These are phyloP conservation scores for Sparus aurata DNA, from an alignment of 2,797 vertebrate species.

Conservation along the genomic window DNA sequence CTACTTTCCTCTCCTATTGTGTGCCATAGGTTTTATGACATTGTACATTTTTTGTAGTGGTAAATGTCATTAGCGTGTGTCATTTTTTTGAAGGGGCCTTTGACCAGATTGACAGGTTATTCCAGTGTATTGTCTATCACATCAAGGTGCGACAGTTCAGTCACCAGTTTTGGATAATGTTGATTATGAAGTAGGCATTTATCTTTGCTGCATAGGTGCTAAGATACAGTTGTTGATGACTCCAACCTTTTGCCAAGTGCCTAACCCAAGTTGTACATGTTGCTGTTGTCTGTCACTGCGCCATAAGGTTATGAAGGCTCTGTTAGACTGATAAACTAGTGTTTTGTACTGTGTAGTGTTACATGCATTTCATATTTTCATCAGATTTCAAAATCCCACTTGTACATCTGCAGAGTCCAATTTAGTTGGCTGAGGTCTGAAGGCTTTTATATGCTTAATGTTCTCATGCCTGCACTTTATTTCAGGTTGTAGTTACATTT, in stretches of 20 bases:
- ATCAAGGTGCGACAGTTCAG: constrained; percentile 38
- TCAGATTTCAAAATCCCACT: constrained; percentile 50
- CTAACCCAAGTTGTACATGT: constrained; percentile 70
- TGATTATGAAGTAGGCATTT: constrained; percentile 51
- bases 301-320: constrained; percentile 70
- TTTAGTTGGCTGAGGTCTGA: constrained; percentile 70
- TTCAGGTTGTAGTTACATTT: constrained; percentile 70
- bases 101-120: constrained; percentile 42
- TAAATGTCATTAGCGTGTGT: constrained; percentile 59
- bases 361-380: constrained; percentile 42
- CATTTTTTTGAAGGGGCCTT: constrained; percentile 50
- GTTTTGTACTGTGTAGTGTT: constrained; percentile 49
- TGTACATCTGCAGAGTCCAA: constrained; percentile 59
- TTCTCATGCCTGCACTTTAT: constrained; percentile 89
- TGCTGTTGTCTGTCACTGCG: constrained; percentile 60
- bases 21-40: constrained; percentile 76
- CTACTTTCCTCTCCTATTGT: constrained; percentile 73
- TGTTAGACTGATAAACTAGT: constrained; percentile 47
- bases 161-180: constrained; percentile 44
- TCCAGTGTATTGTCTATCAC: constrained; percentile 43
- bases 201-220: constrained; percentile 54
- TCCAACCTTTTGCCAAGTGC: constrained; percentile 81
- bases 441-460: constrained; percentile 64
- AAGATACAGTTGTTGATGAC: constrained; percentile 56
- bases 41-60: constrained; percentile 69